phyloP scores from a whole-genome alignment of 2,888 invertebrate species.

The Amphimallon solstitiale region DNA sequence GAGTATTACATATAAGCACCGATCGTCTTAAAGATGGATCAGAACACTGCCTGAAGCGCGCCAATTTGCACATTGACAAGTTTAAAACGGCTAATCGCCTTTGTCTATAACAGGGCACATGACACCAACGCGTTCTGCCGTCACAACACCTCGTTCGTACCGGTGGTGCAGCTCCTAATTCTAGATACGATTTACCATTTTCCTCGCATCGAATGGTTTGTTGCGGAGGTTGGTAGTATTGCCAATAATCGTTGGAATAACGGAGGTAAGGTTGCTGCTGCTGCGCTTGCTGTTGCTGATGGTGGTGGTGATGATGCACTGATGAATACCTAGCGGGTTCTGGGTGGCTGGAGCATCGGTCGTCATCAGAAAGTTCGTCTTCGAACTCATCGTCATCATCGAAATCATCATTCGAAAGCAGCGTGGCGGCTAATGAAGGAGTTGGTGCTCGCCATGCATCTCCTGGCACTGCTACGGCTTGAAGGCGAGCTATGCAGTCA shows the following conservation, averaged over 20 bases:
- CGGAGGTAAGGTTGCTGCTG: constrained; percentile 56
- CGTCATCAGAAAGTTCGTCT: constrained; percentile 69
- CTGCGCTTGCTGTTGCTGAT: constrained; percentile 49
- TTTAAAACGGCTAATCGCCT: constrained; percentile 89
- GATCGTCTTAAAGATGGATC: constrained; percentile 90
- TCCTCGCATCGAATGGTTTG: constrained; percentile 89
- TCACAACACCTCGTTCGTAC: constrained; percentile 61
- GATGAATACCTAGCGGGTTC: constrained; percentile 52
- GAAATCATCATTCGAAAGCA: constrained; percentile 61
- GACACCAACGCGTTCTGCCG: constrained; percentile 72
- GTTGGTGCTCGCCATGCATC: constrained; percentile 67
- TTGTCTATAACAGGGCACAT: constrained; percentile 86
- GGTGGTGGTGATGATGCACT: constrained; percentile 51
- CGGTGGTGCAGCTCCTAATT: constrained; percentile 75
- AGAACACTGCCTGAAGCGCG: constrained; percentile 86
- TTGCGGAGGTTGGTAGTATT: constrained; percentile 68
- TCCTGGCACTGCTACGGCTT: constrained; percentile 76
- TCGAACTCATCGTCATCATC: constrained; percentile 71
- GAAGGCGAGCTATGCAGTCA: constrained; percentile 73
- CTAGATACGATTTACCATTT: constrained; percentile 90
- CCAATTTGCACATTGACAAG: constrained; percentile 91
- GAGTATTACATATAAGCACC: constrained; percentile 92
- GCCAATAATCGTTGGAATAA: constrained; percentile 62
- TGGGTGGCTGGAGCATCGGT: constrained; percentile 67
- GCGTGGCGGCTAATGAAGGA: constrained; percentile 60